These are phyloP conservation scores for Coptotermes formosanus DNA, from an alignment of 1,140 invertebrate species.

Conservation along the genomic window DNA sequence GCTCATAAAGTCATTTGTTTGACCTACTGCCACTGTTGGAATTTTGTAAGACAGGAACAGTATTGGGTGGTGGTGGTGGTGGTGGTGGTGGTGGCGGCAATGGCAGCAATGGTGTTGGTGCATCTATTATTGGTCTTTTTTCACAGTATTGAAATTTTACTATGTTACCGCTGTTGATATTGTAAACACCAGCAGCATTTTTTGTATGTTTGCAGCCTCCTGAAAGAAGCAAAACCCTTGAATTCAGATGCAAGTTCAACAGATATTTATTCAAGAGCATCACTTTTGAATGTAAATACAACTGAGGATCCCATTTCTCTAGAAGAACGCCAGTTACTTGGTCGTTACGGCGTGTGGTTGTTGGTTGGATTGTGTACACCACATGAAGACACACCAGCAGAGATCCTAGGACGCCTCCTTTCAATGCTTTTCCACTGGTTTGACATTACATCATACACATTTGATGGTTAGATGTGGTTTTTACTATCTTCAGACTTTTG, in stretches of 20 bases:
- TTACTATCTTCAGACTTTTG: not conserved
- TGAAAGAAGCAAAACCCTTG: constrained; percentile 76
- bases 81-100: no score
- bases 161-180: not conserved
- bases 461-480: constrained; percentile 70
- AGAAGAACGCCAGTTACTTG: constrained; percentile 84
- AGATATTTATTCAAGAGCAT: constrained; percentile 41
- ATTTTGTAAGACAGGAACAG: no score
- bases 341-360: constrained; percentile 95
- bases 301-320: constrained; percentile 55
- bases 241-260: constrained; percentile 57
- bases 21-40: no score
- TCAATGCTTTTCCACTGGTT: constrained; percentile 99
- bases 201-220: constrained; percentile 55
- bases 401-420: constrained; percentile 86
- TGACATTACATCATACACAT: constrained; percentile 93
- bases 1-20: no score
- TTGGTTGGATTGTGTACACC: constrained; percentile 91
- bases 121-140: no score
- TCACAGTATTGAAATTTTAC: no score
- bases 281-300: constrained; percentile 22
- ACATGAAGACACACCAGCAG: constrained; percentile 76
- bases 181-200: not conserved
- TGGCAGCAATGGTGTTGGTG: no score
- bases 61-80: no score